Conservation (phyloP, 2,113 vertebrate genomes). For the Myotis yumanensis region DNA sequence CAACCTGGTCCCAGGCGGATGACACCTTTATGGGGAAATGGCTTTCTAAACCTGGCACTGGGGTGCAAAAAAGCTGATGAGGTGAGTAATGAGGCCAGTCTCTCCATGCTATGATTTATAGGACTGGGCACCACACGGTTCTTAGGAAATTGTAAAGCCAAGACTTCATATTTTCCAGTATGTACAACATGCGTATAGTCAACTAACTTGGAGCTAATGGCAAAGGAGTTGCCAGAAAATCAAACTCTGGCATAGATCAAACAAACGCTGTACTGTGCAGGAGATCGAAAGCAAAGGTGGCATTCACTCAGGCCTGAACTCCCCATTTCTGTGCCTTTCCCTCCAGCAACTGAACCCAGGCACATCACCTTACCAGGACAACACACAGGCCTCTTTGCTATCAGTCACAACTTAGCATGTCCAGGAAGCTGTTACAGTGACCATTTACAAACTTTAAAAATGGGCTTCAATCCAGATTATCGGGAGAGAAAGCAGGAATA, state of each 20-base stretch:
- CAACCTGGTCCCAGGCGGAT: not conserved
- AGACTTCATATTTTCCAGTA: slow-evolving; percentile 70
- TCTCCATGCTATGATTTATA: slow-evolving; percentile 64
- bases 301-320: not conserved
- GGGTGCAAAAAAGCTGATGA: slow-evolving; percentile 54
- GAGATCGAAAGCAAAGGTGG: not conserved
- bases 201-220: slow-evolving; percentile 69
- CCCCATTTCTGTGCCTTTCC: not conserved
- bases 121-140: slow-evolving; percentile 49
- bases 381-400: not conserved
- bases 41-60: slow-evolving; percentile 53
- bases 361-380: not conserved
- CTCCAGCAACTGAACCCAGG: not conserved
- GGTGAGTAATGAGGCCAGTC: slow-evolving; percentile 63
- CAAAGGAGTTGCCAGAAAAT: slow-evolving; percentile 66
- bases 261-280: slow-evolving; percentile 48
- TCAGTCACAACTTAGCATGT: not conserved
- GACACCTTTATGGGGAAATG: slow-evolving; percentile 31
- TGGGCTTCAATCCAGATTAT: not conserved
- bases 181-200: slow-evolving; percentile 75
- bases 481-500: not conserved
- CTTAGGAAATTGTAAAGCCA: slow-evolving; percentile 59
- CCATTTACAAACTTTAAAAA: not conserved
- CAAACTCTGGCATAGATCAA: slow-evolving; percentile 71
- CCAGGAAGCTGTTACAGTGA: not conserved